These are phyloP conservation scores for Drosophila seguyi DNA, from an alignment of 1,140 invertebrate species.

Conservation along the genomic window DNA sequence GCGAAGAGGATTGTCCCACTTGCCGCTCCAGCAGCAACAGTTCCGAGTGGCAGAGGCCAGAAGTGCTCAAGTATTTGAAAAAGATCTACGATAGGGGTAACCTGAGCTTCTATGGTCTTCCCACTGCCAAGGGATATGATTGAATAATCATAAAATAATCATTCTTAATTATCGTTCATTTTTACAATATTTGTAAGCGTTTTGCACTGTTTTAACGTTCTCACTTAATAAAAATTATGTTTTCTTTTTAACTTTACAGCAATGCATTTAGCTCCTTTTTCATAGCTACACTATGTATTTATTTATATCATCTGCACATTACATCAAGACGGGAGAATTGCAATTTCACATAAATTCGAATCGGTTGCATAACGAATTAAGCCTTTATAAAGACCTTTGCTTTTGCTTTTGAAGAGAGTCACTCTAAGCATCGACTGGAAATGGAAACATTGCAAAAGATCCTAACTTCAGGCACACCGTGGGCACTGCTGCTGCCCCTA, in stretches of 20 bases:
- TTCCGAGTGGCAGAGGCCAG: slow-evolving; percentile 19
- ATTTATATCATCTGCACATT: no score
- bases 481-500: background rate
- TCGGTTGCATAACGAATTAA: background rate
- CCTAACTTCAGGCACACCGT: background rate
- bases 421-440: background rate
- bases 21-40: slow-evolving; percentile 85
- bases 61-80: slow-evolving; percentile 53
- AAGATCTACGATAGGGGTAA: slow-evolving; percentile 31
- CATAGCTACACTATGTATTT: no score
- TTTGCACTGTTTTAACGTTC: background rate
- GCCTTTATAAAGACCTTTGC: background rate
- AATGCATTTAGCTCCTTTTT: no score
- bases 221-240: background rate
- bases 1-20: slow-evolving; percentile 87
- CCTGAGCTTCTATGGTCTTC: slow-evolving; percentile 59
- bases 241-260: no score
- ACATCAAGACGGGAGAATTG: background rate
- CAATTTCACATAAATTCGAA: background rate
- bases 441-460: background rate
- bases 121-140: slow-evolving; percentile 25
- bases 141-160: no score
- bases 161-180: background rate
- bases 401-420: background rate
- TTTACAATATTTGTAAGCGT: background rate